phyloP scores from a whole-genome alignment of 2,113 vertebrate genomes.

The Bagarius yarrelli region DNA sequence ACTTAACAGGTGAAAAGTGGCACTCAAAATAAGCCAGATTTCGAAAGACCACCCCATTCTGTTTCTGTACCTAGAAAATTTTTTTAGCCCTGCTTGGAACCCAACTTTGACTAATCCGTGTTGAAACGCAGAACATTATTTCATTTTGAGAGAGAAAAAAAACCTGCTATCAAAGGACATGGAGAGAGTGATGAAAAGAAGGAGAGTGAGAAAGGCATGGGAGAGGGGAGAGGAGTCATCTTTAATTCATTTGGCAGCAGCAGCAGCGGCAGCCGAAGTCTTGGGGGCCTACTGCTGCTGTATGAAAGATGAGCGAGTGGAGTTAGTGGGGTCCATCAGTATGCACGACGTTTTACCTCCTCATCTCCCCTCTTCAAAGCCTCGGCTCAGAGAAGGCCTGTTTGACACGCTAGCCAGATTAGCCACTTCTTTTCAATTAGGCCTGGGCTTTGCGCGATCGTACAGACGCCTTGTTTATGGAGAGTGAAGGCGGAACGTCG shows the following conservation, averaged over 20 bases:
- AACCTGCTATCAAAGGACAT: slow-evolving; percentile 41
- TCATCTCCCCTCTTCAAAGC: slow-evolving; percentile 58
- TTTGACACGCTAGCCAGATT: slow-evolving; percentile 55
- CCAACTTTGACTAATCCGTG: slow-evolving; percentile 40
- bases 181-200: slow-evolving; percentile 18
- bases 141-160: slow-evolving; percentile 37
- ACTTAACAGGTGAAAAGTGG: background rate
- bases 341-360: slow-evolving; percentile 54
- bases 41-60: background rate
- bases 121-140: slow-evolving; percentile 47
- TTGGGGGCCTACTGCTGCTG: slow-evolving; percentile 50
- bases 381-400: slow-evolving; percentile 42
- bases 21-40: background rate
- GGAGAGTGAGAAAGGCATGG: slow-evolving; percentile 15
- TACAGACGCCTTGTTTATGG: slow-evolving; percentile 40
- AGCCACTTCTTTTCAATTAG: slow-evolving; percentile 56
- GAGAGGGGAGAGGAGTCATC: slow-evolving; percentile 46
- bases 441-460: slow-evolving; percentile 30
- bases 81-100: background rate
- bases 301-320: slow-evolving; percentile 54
- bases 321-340: slow-evolving; percentile 52
- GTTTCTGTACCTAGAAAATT: slow-evolving; percentile 9
- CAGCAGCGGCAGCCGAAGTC: slow-evolving; percentile 53
- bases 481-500: slow-evolving; percentile 36
- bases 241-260: slow-evolving; percentile 60